Conservation (phyloP, 2,888 invertebrate genomes). For the Apodemia duryi region DNA sequence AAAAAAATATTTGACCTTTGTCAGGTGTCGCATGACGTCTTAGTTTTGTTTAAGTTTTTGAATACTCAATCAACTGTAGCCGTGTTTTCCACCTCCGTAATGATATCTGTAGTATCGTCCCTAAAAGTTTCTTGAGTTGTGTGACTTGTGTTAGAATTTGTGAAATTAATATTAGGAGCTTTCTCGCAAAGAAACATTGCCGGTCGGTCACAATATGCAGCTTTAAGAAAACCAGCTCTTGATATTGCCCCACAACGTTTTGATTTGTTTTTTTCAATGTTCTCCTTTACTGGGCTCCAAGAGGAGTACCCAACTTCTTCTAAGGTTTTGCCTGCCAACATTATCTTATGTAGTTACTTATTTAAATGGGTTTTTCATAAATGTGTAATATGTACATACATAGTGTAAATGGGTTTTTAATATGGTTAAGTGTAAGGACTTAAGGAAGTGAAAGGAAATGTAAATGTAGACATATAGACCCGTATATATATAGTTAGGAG, state of each 20-base stretch:
- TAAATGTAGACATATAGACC: no score
- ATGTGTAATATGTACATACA: no score
- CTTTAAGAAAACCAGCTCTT: conserved; percentile 44
- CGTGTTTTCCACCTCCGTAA: background rate
- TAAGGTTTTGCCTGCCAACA: conserved; percentile 40
- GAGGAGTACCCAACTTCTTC: conserved; percentile 45
- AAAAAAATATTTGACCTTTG: no score
- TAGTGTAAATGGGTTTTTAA: no score
- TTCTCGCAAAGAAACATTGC: conserved; percentile 52
- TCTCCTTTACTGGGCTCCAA: conserved; percentile 42
- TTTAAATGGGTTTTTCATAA: no score
- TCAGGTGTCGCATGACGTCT: no score
- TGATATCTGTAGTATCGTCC: background rate
- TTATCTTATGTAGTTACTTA: background rate
- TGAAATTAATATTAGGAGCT: conserved; percentile 27
- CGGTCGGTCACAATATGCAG: conserved; percentile 40
- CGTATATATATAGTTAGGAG: no score
- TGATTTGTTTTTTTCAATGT: conserved; percentile 27
- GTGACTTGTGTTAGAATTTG: background rate
- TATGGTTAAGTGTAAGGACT: no score
- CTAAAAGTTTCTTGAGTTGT: background rate
- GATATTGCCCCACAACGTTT: conserved; percentile 48
- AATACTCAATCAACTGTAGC: background rate
- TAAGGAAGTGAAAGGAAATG: no score
- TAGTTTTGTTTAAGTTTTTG: no score